A percentile compares a stretch with the other conserved stretches of the same genome.
These are phyloP conservation scores for Tetranychus cinnabarinus DNA, from an alignment of 1,140 invertebrate genomes.

Conservation along the genomic window DNA sequence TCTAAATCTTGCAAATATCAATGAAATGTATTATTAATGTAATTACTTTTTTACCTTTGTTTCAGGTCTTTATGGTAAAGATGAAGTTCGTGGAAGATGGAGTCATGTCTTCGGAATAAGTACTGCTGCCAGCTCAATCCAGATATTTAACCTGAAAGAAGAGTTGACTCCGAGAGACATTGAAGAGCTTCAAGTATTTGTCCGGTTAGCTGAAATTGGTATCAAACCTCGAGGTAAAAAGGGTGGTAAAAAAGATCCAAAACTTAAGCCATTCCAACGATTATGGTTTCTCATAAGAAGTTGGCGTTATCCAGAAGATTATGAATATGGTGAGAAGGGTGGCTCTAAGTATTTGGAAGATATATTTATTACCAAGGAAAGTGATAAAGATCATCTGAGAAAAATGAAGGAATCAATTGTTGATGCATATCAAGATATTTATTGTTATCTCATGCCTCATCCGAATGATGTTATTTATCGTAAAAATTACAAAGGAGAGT, in stretches of 20 bases:
- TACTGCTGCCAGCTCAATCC: neutral
- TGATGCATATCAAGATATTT: constrained; percentile 71
- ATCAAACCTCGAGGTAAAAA: constrained; percentile 72
- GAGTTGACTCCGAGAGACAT: constrained; percentile 9
- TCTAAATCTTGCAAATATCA: too few species aligned
- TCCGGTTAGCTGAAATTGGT: constrained; percentile 74
- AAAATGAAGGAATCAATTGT: constrained; percentile 89
- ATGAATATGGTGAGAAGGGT: constrained; percentile 66
- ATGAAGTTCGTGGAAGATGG: neutral
- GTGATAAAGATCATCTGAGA: constrained; percentile 72
- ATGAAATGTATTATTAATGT: too few species aligned
- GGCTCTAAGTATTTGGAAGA: constrained; percentile 58
- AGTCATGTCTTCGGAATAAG: neutral
- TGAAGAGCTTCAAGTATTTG: constrained; percentile 22
- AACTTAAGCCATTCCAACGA: constrained; percentile 37
- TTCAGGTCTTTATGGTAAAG: neutral
- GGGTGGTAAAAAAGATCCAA: constrained; percentile 24
- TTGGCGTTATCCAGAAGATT: constrained; percentile 97
- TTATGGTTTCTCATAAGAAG: constrained; percentile 86
- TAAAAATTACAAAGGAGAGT: neutral
- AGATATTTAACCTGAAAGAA: neutral
- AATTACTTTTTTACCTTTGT: too few species aligned
- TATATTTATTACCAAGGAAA: constrained; percentile 57
- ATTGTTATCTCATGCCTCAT: constrained; percentile 93
- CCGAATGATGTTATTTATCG: constrained; percentile 30